Evolutionary conservation across 2,113 vertebrate species (phyloP).

Genomic region (Equus quagga): DNA sequence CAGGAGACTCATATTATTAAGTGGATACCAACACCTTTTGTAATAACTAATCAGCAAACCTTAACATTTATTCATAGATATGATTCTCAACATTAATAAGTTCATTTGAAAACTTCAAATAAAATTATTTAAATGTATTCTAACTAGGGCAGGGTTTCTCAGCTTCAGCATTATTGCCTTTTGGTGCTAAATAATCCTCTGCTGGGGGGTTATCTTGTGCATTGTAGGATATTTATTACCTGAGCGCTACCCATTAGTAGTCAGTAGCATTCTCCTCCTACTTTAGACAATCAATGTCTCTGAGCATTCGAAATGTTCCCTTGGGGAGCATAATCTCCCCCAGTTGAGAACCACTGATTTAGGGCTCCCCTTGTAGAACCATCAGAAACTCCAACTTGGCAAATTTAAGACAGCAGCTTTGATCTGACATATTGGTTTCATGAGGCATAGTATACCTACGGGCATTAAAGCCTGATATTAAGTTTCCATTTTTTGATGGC

Average conservation of each 20-base stretch:
- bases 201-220: background rate
- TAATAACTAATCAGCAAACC: background rate
- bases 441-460: background rate
- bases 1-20: background rate
- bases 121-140: background rate
- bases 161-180: background rate
- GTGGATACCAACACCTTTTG: background rate
- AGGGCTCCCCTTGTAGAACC: background rate
- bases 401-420: constrained; percentile 3
- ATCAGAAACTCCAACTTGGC: background rate
- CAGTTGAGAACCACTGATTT: background rate
- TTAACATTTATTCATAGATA: background rate
- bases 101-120: constrained; percentile 15
- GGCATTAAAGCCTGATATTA: constrained; percentile 42
- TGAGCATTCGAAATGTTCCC: background rate
- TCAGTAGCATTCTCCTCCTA: background rate
- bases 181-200: background rate
- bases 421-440: constrained; percentile 50
- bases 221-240: background rate
- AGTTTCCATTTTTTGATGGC: constrained; percentile 43
- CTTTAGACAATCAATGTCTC: background rate
- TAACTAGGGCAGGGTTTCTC: background rate
- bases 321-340: background rate
- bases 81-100: background rate
- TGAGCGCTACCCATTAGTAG: background rate